A percentile compares a stretch with the other conserved stretches of the same genome.
These are phyloP conservation scores for Acanthosoma haemorrhoidale DNA, from an alignment of 2,888 invertebrate species.

Conservation along the genomic window DNA sequence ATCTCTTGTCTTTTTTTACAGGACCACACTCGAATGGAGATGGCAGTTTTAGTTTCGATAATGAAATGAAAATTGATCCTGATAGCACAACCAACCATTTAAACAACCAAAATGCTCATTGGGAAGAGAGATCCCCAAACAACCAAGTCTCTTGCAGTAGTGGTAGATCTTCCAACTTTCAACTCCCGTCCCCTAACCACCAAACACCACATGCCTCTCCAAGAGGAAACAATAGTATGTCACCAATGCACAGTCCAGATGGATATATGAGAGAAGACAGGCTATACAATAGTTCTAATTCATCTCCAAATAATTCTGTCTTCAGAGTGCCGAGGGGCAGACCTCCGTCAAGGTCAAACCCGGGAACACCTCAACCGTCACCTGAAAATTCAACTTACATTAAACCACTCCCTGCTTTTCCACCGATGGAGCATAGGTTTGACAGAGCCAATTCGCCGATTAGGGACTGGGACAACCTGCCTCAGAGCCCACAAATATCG, in stretches of 20 bases:
- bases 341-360: conserved; percentile 56
- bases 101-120: conserved; percentile 14
- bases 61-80: conserved; percentile 61
- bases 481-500: conserved; percentile 16
- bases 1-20: not conserved
- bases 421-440: conserved; percentile 42
- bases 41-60: conserved; percentile 5
- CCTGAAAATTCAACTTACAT: conserved; percentile 55
- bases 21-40: conserved; percentile 11
- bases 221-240: not conserved
- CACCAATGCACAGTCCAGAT: not conserved
- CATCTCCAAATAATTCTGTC: conserved; percentile 24
- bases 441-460: conserved; percentile 20
- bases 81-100: conserved; percentile 62
- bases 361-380: conserved; percentile 48
- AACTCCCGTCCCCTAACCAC: not conserved
- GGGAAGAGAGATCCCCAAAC: conserved; percentile 6
- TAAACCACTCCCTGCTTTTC: conserved; percentile 55
- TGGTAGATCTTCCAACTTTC: not conserved
- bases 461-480: conserved; percentile 22
- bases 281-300: not conserved
- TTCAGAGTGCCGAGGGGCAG: conserved; percentile 61
- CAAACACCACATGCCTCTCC: not conserved
- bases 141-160: not conserved
- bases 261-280: not conserved